These are phyloP conservation scores for Tapirus indicus DNA, from an alignment of 2,797 vertebrate species.

Conservation along the genomic window DNA sequence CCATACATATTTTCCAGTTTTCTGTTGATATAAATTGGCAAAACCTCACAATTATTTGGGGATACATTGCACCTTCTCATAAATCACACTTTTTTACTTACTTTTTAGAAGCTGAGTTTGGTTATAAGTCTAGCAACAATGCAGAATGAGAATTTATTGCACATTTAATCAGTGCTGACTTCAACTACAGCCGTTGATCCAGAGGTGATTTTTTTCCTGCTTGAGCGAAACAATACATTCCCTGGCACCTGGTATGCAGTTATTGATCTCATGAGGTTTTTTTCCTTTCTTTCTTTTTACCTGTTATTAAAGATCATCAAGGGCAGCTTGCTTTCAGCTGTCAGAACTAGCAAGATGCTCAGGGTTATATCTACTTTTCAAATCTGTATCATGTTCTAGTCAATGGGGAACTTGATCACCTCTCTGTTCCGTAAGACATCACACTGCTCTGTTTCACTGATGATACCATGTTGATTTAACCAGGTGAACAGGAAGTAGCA, in stretches of 20 bases:
- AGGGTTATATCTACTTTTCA: neutral
- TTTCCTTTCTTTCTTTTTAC: neutral
- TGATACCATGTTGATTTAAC: neutral
- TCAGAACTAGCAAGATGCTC: neutral
- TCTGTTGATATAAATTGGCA: neutral
- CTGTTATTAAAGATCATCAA: neutral
- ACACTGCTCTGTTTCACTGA: neutral
- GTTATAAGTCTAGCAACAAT: neutral
- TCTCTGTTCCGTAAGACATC: neutral
- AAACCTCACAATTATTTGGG: neutral
- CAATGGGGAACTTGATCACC: neutral
- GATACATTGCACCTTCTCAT: neutral
- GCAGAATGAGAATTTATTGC: neutral
- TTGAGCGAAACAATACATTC: neutral
- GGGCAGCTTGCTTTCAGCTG: neutral
- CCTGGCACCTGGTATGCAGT: neutral
- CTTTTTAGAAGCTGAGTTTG: neutral
- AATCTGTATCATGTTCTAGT: neutral
- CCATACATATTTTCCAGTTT: neutral
- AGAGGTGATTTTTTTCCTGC: neutral
- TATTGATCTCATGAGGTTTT: neutral
- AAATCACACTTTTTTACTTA: neutral
- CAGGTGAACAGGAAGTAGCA: neutral
- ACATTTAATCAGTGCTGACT: neutral
- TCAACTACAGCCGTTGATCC: neutral